phyloP scores from a whole-genome alignment of 2,113 vertebrate genomes.

The Lepus timidus region DNA sequence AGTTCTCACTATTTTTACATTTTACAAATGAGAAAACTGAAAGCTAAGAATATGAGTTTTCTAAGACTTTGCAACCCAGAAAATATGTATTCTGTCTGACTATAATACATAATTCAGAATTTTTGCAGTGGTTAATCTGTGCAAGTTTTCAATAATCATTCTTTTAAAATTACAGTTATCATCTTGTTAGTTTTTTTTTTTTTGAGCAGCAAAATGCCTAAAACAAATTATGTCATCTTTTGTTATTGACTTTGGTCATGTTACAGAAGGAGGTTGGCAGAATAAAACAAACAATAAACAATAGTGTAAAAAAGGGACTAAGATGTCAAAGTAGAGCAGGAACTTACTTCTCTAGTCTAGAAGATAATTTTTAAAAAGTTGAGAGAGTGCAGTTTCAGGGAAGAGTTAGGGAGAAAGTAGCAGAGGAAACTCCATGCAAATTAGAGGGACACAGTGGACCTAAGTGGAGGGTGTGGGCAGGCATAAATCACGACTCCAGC shows the following conservation, averaged over 20 bases:
- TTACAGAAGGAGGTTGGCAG: neutral
- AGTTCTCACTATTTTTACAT: neutral
- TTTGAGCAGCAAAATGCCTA: neutral
- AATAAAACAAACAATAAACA: constrained; percentile 5
- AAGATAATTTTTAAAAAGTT: too few species aligned
- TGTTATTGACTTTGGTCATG: constrained; percentile 22
- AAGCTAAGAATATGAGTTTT: neutral
- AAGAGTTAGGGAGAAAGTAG: too few species aligned
- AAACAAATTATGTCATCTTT: constrained; percentile 28
- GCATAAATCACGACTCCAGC: too few species aligned
- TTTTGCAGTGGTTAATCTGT: neutral
- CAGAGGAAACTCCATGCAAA: too few species aligned
- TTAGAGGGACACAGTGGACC: too few species aligned
- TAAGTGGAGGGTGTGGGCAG: too few species aligned
- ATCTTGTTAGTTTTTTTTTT: neutral
- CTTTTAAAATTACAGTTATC: constrained; percentile 51
- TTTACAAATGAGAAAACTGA: constrained; percentile 38
- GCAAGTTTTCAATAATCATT: neutral
- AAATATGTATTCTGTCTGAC: neutral
- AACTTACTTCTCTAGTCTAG: too few species aligned
- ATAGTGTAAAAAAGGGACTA: neutral
- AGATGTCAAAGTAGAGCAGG: too few species aligned
- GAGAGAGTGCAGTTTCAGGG: too few species aligned
- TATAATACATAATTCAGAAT: neutral
- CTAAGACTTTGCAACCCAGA: neutral